Evolutionary conservation across 2,888 invertebrate genomes (phyloP).

Genomic region (Nycteola revayana): DNA sequence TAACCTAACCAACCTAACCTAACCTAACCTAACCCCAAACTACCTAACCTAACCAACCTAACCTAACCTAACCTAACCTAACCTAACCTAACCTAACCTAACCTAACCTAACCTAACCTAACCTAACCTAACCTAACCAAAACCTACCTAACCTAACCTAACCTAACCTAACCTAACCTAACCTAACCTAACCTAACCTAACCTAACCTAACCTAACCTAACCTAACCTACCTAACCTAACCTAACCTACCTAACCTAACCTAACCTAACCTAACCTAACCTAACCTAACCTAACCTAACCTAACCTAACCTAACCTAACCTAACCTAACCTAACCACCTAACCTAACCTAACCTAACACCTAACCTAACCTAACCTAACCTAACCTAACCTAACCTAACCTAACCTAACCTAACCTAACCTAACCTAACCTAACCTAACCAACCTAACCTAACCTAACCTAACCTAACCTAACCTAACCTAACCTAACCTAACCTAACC

Average conservation of each 20-base stretch:
- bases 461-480: slow-evolving; percentile 28
- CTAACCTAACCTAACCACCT: slow-evolving; percentile 23
- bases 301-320: slow-evolving; percentile 25
- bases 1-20: too few species aligned
- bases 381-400: slow-evolving; percentile 24
- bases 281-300: slow-evolving; percentile 25
- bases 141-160: slow-evolving; percentile 7
- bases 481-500: slow-evolving; percentile 21
- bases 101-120: slow-evolving; percentile 25
- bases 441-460: slow-evolving; percentile 26
- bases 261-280: slow-evolving; percentile 23
- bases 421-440: too few species aligned
- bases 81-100: slow-evolving; percentile 26
- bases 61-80: slow-evolving; percentile 27
- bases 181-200: slow-evolving; percentile 16
- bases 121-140: slow-evolving; percentile 22
- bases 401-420: slow-evolving; percentile 19
- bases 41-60: too few species aligned
- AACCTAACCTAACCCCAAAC: too few species aligned
- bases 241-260: too few species aligned
- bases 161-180: slow-evolving; percentile 18
- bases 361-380: slow-evolving; percentile 23
- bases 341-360: too few species aligned
- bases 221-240: too few species aligned
- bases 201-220: slow-evolving; percentile 15